Percentiles rank a stretch among this genome's conserved stretches.
Evolutionary conservation across 2,797 vertebrate species (phyloP).

Genomic region (Delichon dasypus): DNA sequence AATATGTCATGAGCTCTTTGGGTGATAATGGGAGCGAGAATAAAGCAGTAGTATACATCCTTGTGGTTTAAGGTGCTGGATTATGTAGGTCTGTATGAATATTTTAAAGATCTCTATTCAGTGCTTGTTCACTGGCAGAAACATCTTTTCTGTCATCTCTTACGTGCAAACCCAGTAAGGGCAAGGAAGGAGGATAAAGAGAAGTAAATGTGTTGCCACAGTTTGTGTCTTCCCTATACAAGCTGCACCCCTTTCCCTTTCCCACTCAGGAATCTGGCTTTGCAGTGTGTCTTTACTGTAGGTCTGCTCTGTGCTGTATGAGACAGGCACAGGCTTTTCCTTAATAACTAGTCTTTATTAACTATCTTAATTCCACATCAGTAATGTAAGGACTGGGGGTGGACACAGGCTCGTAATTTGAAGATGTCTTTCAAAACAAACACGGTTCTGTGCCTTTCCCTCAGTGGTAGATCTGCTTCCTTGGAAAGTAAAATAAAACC

Average conservation of each 20-base stretch:
- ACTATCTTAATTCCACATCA: not conserved
- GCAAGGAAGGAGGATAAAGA: not conserved
- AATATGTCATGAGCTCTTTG: constrained; percentile 24
- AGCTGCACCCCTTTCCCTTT: not conserved
- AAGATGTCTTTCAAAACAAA: not conserved
- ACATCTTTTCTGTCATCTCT: not conserved
- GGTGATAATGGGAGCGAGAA: constrained; percentile 1
- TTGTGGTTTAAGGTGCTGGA: not conserved
- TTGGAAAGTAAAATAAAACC: not conserved
- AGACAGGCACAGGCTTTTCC: not conserved
- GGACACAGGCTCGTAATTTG: not conserved
- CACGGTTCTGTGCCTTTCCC: not conserved
- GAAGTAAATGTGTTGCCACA: not conserved
- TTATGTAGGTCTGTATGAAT: not conserved
- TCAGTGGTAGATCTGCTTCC: not conserved
- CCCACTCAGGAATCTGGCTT: not conserved
- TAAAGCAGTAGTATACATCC: not conserved
- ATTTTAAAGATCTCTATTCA: not conserved
- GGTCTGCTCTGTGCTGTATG: not conserved
- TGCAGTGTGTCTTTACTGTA: not conserved
- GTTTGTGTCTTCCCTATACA: not conserved
- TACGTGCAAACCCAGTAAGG: not conserved
- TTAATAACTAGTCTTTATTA: not conserved
- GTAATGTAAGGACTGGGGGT: not conserved
- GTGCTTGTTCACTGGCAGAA: not conserved